phyloP scores from a whole-genome alignment of 2,113 vertebrate genomes.

The Arenaria interpres region DNA sequence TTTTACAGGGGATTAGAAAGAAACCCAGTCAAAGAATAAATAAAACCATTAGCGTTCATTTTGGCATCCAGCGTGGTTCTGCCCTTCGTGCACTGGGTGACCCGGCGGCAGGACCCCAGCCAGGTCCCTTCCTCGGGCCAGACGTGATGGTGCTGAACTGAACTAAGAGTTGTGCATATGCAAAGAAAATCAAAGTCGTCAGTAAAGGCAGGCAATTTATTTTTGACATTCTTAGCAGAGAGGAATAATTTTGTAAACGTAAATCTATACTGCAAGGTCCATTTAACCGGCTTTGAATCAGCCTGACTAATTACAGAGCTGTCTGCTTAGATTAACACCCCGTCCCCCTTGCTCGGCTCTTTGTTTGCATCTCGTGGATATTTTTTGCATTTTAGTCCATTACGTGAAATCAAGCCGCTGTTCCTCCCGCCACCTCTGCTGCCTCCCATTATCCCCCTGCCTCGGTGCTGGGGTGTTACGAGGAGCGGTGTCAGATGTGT shows the following conservation, averaged over 20 bases:
- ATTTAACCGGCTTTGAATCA: constrained; percentile 11
- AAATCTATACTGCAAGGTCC: constrained; percentile 40
- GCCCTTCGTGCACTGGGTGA: not conserved
- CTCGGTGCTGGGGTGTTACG: not conserved
- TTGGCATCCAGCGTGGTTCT: not conserved
- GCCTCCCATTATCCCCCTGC: not conserved
- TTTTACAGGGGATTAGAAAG: not conserved
- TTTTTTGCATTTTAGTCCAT: not conserved
- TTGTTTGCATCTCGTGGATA: not conserved
- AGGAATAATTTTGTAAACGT: constrained; percentile 11
- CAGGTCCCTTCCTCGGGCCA: not conserved
- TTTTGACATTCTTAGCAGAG: not conserved
- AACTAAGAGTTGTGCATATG: not conserved
- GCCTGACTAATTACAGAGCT: constrained; percentile 56
- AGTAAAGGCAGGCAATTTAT: constrained; percentile 18
- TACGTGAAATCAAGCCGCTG: not conserved
- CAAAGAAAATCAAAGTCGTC: not conserved
- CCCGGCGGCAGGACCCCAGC: not conserved
- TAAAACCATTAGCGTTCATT: not conserved
- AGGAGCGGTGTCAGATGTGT: not conserved
- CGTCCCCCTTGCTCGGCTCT: not conserved
- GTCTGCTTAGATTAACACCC: constrained; percentile 50
- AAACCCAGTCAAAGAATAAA: not conserved
- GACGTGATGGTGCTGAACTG: not conserved
- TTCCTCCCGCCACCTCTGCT: not conserved